Evolutionary conservation across 2,113 vertebrate genomes (phyloP).

Genomic region (Aramus guarauna): DNA sequence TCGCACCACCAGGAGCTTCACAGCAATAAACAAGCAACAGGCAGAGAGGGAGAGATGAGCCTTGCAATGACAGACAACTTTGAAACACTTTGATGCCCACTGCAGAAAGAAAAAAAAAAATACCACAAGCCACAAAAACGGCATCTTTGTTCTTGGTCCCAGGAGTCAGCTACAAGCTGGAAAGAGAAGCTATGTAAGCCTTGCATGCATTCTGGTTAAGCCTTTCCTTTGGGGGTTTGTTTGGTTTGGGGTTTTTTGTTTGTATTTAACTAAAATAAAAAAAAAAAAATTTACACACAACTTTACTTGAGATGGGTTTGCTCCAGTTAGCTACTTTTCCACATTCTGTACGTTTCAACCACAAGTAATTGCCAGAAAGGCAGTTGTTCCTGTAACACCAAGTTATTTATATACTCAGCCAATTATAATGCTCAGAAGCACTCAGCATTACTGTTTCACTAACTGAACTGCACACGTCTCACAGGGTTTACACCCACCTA

Average conservation of each 20-base stretch:
- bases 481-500: not conserved
- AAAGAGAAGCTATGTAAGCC: not conserved
- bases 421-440: not conserved
- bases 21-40: not conserved
- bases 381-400: not conserved
- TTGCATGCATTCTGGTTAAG: not conserved
- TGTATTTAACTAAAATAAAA: not conserved
- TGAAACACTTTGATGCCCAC: not conserved
- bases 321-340: not conserved
- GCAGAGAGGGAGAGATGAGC: not conserved
- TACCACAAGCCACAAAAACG: not conserved
- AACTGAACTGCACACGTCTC: not conserved
- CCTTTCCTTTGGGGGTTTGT: not conserved
- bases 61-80: not conserved
- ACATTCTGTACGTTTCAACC: not conserved
- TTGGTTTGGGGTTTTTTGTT: not conserved
- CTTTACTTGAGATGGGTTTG: not conserved
- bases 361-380: not conserved
- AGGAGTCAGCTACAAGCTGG: not conserved
- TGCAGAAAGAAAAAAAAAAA: not conserved
- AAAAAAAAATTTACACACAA: not conserved
- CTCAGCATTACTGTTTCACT: conserved; percentile 2
- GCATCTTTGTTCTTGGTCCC: not conserved
- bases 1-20: not conserved
- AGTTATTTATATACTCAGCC: not conserved